These are phyloP conservation scores for Ranitomeya imitator DNA, from an alignment of 2,113 vertebrate genomes.

Conservation along the genomic window DNA sequence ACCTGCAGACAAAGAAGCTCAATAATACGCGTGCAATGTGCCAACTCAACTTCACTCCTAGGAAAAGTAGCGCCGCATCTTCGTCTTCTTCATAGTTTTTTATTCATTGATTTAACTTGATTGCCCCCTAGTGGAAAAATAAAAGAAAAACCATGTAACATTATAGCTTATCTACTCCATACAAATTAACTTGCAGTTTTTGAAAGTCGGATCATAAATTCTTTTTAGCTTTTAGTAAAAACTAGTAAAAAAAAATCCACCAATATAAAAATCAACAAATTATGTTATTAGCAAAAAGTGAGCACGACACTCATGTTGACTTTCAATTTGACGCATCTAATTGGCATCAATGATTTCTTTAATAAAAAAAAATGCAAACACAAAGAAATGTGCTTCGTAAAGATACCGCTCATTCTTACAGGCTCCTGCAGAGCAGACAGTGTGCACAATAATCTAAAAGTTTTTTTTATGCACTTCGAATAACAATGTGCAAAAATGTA, in stretches of 20 bases:
- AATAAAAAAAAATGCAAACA: background rate
- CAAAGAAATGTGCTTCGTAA: slow-evolving; percentile 3
- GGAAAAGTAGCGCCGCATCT: slow-evolving; percentile 1
- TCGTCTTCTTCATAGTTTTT: background rate
- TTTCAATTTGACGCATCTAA: slow-evolving; percentile 26
- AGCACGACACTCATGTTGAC: slow-evolving; percentile 4
- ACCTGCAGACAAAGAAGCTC: slow-evolving; percentile 55
- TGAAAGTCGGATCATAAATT: background rate
- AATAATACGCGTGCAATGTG: slow-evolving; percentile 48
- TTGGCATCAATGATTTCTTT: slow-evolving; percentile 7
- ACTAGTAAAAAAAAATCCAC: background rate
- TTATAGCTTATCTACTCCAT: background rate
- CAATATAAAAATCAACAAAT: background rate
- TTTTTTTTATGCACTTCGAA: slow-evolving; percentile 23
- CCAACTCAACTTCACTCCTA: slow-evolving; percentile 43
- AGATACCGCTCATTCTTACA: slow-evolving; percentile 16
- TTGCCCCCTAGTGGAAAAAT: slow-evolving; percentile 73
- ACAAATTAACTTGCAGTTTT: background rate
- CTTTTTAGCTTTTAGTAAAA: background rate
- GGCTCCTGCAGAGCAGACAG: background rate
- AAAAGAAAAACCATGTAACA: slow-evolving; percentile 59
- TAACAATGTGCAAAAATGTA: background rate
- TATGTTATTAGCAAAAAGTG: slow-evolving; percentile 5
- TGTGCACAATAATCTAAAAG: background rate
- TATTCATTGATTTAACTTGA: slow-evolving; percentile 70